Evolutionary conservation across 2,113 vertebrate species (phyloP).

Genomic region (Syngnathus scovelli): DNA sequence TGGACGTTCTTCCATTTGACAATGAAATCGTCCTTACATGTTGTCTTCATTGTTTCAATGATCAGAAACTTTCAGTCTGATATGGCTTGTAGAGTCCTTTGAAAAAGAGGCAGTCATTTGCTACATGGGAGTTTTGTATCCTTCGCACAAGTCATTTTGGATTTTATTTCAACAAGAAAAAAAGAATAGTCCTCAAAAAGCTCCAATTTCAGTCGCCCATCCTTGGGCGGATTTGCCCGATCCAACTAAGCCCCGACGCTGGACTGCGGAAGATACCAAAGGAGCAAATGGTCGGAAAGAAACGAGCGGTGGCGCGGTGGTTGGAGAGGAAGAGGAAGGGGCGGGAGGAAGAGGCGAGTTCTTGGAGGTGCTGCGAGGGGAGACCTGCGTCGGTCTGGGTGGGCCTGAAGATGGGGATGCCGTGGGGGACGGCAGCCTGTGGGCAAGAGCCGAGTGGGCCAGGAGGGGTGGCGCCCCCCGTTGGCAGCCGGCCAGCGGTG

Average conservation of each 20-base stretch:
- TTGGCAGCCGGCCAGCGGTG: constrained; percentile 59
- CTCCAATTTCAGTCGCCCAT: constrained; percentile 86
- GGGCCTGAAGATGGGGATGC: constrained; percentile 35
- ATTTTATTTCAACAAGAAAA: constrained; percentile 3
- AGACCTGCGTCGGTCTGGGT: constrained; percentile 57
- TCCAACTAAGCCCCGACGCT: constrained; percentile 58
- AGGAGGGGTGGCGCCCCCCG: constrained; percentile 60
- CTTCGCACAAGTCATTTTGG: constrained; percentile 29
- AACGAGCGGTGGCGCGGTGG: constrained; percentile 47
- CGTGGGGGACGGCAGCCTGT: constrained; percentile 57
- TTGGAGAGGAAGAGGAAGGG: constrained; percentile 48
- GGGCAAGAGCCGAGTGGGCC: constrained; percentile 57
- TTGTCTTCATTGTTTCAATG: constrained; percentile 25
- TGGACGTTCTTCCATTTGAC: constrained; percentile 22
- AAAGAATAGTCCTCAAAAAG: constrained; percentile 75
- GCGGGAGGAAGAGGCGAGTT: constrained; percentile 60
- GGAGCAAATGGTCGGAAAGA: constrained; percentile 73
- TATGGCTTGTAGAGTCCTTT: constrained; percentile 60
- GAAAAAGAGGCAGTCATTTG: constrained; percentile 32
- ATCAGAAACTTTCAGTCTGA: constrained; percentile 36
- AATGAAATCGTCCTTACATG: constrained; percentile 30
- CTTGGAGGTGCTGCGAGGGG: constrained; percentile 69
- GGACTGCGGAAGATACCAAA: constrained; percentile 60
- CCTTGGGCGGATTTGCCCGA: constrained; percentile 69
- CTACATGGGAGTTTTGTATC: constrained; percentile 32